Evolutionary conservation across 2,113 vertebrate genomes (phyloP).

Genomic region (Saguinus midas): DNA sequence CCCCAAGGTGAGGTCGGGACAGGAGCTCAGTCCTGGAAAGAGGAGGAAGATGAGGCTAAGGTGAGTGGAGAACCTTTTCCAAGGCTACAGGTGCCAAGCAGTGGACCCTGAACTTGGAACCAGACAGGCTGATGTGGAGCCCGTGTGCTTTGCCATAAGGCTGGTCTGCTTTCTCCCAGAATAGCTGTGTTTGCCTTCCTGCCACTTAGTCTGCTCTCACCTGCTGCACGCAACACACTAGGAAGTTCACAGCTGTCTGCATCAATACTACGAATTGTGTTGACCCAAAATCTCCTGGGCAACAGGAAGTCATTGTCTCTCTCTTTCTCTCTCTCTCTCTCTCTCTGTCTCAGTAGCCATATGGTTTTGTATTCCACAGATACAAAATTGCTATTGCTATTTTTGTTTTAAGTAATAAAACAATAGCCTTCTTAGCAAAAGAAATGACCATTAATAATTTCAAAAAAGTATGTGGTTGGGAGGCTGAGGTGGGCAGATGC

Average conservation of each 20-base stretch:
- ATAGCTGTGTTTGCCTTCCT: background rate
- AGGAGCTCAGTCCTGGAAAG: background rate
- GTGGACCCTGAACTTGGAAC: background rate
- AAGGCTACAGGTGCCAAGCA: no score
- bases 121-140: fast-evolving
- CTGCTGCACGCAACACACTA: fast-evolving
- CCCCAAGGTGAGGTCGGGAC: background rate
- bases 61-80: background rate
- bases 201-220: fast-evolving
- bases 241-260: fast-evolving
- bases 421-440: background rate
- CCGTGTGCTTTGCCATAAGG: background rate
- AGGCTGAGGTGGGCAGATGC: no score
- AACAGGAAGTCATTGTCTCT: no score
- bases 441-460: background rate
- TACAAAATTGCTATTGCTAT: background rate
- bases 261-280: background rate
- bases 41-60: background rate
- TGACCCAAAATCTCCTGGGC: fast-evolving
- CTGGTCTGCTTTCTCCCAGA: background rate
- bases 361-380: fast-evolving
- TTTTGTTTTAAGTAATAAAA: background rate
- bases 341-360: no score
- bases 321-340: no score
- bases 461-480: background rate